Evolutionary conservation across 2,113 vertebrate genomes (phyloP), one percentile per base, ranked within the genome.

Genomic region (Spilogale gracilis): DNA sequence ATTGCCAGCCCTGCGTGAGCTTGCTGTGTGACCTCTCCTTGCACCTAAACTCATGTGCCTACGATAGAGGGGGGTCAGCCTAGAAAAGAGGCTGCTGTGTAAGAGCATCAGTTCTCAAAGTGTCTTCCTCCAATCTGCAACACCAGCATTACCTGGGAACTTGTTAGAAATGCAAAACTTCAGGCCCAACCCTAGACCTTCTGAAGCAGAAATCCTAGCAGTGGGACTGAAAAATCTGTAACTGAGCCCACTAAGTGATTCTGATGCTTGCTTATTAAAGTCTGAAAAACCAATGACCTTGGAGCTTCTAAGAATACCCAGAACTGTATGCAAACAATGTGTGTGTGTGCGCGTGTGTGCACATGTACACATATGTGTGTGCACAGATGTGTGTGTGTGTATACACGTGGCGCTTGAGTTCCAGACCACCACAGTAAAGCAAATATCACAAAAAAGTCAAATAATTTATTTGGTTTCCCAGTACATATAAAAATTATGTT

Each of bases 201-300:
- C 6, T 1, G 12, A 67, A 61, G 27, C 30, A 61, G 85, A 84
- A 48, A 88, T 2, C 18, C 71, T 3, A 16, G 58, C 2, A 1
- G 2, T 0, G 0, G 7, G 12, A 14, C 18, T 10, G 2, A 23
- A 45, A 7, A 14, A 8, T 5, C 16, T 30, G n/a, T 73, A 7
- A 6, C 30, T 52, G 25, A 50, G 18, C 9, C 60, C 23, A 52
- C n/a, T 48, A 17, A 56, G 10, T 45, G 38, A 82, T 38, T 23
- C 65, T 60, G 38, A 69, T 20, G 6, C 38, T 5, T 8, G 20
- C 17, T 43, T 23, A 17, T 13, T 52, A 5, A 48, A 14, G 6
- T 45, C 61, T n/a, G n/a, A 58, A 45, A 74, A 74, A 23, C 27
- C 17, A 43, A 27, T 69, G 12, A n/a, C 69, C 32, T 74, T 48